Evolutionary conservation across 2,888 invertebrate species (phyloP).

Genomic region (Drosophila ezoana): DNA sequence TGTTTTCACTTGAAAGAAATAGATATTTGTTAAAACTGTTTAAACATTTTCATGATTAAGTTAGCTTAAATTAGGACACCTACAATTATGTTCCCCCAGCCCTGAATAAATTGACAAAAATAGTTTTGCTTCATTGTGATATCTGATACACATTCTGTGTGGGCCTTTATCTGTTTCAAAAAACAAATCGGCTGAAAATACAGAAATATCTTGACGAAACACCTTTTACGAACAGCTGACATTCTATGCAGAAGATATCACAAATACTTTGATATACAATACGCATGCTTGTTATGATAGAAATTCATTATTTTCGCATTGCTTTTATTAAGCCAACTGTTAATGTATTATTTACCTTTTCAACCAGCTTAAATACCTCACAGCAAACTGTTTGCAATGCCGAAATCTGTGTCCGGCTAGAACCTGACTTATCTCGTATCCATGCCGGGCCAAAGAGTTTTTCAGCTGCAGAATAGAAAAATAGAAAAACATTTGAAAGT

Average conservation of each 20-base stretch:
- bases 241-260: not conserved
- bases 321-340: slow-evolving; percentile 4
- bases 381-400: not conserved
- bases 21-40: no score
- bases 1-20: no score
- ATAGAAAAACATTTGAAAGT: slow-evolving; percentile 53
- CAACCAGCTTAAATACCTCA: no score
- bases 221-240: slow-evolving; percentile 1
- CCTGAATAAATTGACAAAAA: no score
- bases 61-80: no score
- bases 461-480: slow-evolving; percentile 19
- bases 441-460: slow-evolving; percentile 39
- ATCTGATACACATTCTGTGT: not conserved
- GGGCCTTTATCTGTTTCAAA: not conserved
- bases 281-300: not conserved
- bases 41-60: no score
- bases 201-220: not conserved
- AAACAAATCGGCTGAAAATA: not conserved
- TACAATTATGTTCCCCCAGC: no score
- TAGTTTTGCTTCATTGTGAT: no score
- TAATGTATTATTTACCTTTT: slow-evolving; percentile 7
- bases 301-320: not conserved
- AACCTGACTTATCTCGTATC: slow-evolving; percentile 37
- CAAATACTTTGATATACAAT: not conserved
- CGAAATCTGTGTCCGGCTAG: slow-evolving; percentile 21